Conservation (phyloP, 1,140 invertebrate genomes). For the Drosophila mayri region DNA sequence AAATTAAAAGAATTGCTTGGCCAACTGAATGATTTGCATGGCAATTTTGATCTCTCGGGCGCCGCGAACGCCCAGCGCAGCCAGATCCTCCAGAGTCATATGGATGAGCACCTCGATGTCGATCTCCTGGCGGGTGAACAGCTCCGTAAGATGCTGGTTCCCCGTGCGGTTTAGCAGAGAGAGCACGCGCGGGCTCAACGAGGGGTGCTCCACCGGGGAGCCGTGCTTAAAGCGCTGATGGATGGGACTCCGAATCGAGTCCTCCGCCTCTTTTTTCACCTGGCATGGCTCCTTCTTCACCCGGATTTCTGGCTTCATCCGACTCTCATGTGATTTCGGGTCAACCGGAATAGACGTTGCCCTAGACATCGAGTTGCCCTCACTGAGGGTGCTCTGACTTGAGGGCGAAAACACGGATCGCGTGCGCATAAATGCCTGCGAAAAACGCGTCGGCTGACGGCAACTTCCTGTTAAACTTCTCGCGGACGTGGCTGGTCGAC, state of each 20-base stretch:
- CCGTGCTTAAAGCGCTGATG: slow-evolving; percentile 41
- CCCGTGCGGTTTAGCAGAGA: slow-evolving; percentile 58
- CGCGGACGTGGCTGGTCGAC: neutral
- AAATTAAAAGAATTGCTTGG: slow-evolving; percentile 55
- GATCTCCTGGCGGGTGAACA: slow-evolving; percentile 68
- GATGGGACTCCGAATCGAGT: neutral
- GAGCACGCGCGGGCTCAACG: slow-evolving; percentile 54
- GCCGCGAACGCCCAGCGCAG: slow-evolving; percentile 54
- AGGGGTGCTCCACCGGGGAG: slow-evolving; percentile 61
- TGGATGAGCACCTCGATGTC: slow-evolving; percentile 59
- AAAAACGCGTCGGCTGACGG: slow-evolving; percentile 29
- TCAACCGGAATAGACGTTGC: neutral
- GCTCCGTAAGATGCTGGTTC: slow-evolving; percentile 54
- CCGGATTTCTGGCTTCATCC: slow-evolving; percentile 1
- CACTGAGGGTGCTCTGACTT: slow-evolving; percentile 30
- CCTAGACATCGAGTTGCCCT: neutral
- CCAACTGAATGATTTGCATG: slow-evolving; percentile 56
- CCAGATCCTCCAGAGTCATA: slow-evolving; percentile 68
- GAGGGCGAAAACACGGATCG: slow-evolving; percentile 64
- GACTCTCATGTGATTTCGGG: neutral
- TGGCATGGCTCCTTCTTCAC: neutral
- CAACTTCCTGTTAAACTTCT: neutral
- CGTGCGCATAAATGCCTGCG: slow-evolving; percentile 51
- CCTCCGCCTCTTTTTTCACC: neutral
- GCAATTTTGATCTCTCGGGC: slow-evolving; percentile 55